Evolutionary conservation across 2,113 vertebrate species (phyloP), one percentile per base, ranked within the genome.

Genomic region (Saimiri boliviensis): DNA sequence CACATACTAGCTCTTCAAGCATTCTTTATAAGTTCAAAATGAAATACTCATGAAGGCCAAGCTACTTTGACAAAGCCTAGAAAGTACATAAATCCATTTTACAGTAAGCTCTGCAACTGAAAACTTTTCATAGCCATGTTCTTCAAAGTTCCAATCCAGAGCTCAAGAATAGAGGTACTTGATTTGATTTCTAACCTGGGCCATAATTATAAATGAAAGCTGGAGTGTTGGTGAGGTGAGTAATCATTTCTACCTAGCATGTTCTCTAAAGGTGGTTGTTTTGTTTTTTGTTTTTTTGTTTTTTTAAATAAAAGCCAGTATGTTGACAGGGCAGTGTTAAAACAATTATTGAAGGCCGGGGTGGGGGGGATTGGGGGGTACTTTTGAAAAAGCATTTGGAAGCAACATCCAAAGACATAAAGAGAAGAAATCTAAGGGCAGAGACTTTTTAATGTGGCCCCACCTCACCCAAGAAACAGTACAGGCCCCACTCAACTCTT

Each of bases 21-120:
- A 32, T 73, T 94, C 76, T 92, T 92, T 90, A 42, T 77, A 73
- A 90, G 94, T 95, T 97, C 40, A 89, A 89, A 96, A 83, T 90
- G 66, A 94, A 92, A 95, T 89, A 37, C 71, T 54, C 23, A 73
- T 14, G 45, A 89, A 83, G 25, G 47, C 56, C 70, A 77, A 87
- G 35, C 66, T 80, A 80, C 42, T 23, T 68, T 90, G 45, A 87
- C 25, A 66, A 52, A 94, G 37, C 14, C 90, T 83, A 42, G 74
- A 49, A 58, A 90, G 60, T 60, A 87, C 70, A 83, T 90, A 89
- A 95, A 74, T 79, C 63, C 84, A 86, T 71, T 88, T 93, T 93
- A 86, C 23, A 45, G 49, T 66, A 32, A 89, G 7, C 71, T n/a
- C 17, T 87, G 52, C 9, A 76, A 40, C 20, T 54, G 54, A 97